phyloP scores from a whole-genome alignment of 2,888 invertebrate genomes.

The Epirrita christyi region DNA sequence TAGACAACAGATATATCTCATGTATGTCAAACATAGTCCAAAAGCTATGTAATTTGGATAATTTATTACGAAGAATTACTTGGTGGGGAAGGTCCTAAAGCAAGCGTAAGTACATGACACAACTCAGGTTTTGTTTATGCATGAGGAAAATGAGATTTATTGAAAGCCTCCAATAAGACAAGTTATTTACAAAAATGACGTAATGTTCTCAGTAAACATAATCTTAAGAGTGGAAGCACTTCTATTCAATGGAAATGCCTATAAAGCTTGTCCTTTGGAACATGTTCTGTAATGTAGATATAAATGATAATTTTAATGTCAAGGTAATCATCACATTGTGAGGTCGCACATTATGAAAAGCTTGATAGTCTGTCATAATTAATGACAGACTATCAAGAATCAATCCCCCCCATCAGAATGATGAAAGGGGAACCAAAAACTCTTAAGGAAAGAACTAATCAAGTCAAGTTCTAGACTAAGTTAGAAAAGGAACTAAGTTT shows the following conservation, averaged over 20 bases:
- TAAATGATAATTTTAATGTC: conserved; percentile 20
- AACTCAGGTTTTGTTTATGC: not conserved
- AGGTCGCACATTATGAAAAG: not conserved
- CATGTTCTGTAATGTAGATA: conserved; percentile 16
- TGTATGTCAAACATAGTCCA: not conserved
- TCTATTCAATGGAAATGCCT: conserved; percentile 17
- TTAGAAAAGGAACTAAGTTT: too few species aligned
- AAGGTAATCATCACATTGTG: conserved; percentile 3
- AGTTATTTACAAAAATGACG: conserved; percentile 25
- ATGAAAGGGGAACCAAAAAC: too few species aligned
- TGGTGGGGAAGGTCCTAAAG: too few species aligned
- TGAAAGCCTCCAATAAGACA: not conserved
- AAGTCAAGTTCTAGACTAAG: too few species aligned
- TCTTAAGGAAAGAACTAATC: too few species aligned
- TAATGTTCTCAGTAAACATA: conserved; percentile 24
- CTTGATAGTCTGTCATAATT: not conserved
- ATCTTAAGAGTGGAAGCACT: conserved; percentile 3
- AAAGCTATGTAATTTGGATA: too few species aligned
- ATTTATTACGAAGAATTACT: too few species aligned
- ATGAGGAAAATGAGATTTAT: not conserved
- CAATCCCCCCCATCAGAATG: too few species aligned
- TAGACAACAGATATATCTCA: not conserved
- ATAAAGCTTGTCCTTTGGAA: conserved; percentile 11
- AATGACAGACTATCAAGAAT: too few species aligned
- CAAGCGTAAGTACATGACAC: not conserved